A percentile compares a stretch with the other conserved stretches of the same genome.
Conservation (phyloP, 2,888 invertebrate species). For the Machimus rusticus region DNA sequence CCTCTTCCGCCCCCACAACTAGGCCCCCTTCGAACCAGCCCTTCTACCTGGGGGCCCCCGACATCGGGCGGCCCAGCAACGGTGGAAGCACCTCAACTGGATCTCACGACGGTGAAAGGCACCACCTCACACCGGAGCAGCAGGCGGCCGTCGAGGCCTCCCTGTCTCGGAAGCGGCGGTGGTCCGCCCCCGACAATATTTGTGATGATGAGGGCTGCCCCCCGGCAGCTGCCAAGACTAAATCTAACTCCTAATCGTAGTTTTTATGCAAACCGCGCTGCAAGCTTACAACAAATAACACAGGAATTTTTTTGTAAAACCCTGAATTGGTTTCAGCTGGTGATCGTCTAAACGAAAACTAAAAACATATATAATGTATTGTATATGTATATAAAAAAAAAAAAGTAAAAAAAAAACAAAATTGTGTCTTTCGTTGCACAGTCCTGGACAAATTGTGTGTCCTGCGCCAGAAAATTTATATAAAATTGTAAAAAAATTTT, state of each 20-base stretch:
- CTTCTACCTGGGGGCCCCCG: conserved; percentile 40
- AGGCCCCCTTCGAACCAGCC: conserved; percentile 45
- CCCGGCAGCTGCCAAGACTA: conserved; percentile 46
- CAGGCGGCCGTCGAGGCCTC: conserved; percentile 52
- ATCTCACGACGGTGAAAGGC: conserved; percentile 1
- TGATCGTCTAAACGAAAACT: background rate
- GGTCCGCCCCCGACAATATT: conserved; percentile 66
- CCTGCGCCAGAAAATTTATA: conserved; percentile 2
- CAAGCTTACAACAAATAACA: background rate
- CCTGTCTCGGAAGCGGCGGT: conserved; percentile 59
- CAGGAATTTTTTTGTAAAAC: background rate
- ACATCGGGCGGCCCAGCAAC: background rate
- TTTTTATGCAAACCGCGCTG: background rate
- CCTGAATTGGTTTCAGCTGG: conserved; percentile 28
- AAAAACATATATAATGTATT: background rate
- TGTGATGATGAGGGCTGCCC: conserved; percentile 57
- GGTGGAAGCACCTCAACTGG: background rate
- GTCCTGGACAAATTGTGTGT: background rate
- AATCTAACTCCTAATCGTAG: conserved; percentile 30
- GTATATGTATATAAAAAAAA: background rate
- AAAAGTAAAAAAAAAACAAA: background rate
- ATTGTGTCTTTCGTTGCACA: conserved; percentile 14
- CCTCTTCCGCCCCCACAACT: conserved; percentile 24
- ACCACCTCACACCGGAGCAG: conserved; percentile 39
- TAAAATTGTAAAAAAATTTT: conserved; percentile 31